Base-by-base conservation (phyloP, 2,888 invertebrate species). In the Cyaniris semiargus region DNA sequence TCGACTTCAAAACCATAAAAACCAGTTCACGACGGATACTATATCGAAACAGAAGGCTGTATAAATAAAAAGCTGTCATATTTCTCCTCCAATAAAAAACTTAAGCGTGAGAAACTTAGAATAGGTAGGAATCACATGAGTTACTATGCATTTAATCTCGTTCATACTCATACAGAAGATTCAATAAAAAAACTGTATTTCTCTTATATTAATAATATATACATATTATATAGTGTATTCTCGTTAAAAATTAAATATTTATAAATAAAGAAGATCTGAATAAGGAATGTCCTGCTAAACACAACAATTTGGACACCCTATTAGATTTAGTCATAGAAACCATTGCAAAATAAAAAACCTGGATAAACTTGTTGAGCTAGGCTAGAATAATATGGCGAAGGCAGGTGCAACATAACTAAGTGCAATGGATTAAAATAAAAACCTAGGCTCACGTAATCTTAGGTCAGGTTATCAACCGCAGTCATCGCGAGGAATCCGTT, bases 381-480 rank as follows among this genome's bases (percentile, higher is more conserved):
- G 66, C 27, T 27, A 31, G 66, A 66, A 66, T 13, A 18, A 31
- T 66, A 66, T 27, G 66, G 27, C 27, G 6, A 66, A 66, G 66
- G 66, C 66, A 66, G 66, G 66, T 66, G 66, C 27, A 31, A 66
- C 31, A 66, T 66, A 31, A 13, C 13, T 60, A 23, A 66, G 27
- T 27, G 66, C 66, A 27, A 31, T 66, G 66, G 66, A 66, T 66
- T 66, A 27, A 66, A 66, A 66, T 66, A 66, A 66, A 66, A 27
- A 6, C 31, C 18, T 53, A 53, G 48, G 13, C 48, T 1, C 66
- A 66, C 66, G 66, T 66, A 66, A 66, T 66, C 66, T 27, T 66
- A 27, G 27, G 60, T 27, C 60, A 66, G 60, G 27, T 66, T 66
- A 27, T 66, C 66, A 66, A 66, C 66, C 66, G 66, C 66, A 1